Evolutionary conservation across 2,888 invertebrate species (phyloP).

Genomic region (Apoda limacodes): DNA sequence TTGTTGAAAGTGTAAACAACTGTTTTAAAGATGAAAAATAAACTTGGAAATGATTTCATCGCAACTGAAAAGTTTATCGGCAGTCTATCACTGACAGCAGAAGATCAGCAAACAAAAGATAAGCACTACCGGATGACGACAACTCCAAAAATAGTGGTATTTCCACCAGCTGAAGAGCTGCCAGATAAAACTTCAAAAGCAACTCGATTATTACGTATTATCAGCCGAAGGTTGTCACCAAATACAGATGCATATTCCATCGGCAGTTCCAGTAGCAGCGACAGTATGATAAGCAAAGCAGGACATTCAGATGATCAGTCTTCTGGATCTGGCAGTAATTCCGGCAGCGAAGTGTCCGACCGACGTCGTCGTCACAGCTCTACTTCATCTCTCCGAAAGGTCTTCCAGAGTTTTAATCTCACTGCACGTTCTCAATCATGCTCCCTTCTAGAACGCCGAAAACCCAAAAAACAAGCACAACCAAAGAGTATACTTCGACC

Average conservation of each 20-base stretch:
- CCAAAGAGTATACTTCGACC: constrained; percentile 82
- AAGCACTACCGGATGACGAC: constrained; percentile 36
- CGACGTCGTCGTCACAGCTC: constrained; percentile 62
- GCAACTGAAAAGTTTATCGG: constrained; percentile 44
- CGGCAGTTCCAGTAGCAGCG: constrained; percentile 58
- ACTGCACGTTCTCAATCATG: constrained; percentile 74
- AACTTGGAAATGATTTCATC: constrained; percentile 40
- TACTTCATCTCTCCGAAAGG: constrained; percentile 76
- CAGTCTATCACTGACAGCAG: constrained; percentile 38
- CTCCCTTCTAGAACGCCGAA: constrained; percentile 60
- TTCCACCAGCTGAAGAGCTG: constrained; percentile 59
- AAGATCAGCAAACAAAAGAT: constrained; percentile 33
- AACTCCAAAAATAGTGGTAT: constrained; percentile 59
- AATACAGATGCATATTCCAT: constrained; percentile 52
- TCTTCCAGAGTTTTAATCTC: constrained; percentile 77
- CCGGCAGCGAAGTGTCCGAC: constrained; percentile 72
- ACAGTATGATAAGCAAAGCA: constrained; percentile 48
- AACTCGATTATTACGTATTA: constrained; percentile 74
- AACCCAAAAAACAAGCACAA: constrained; percentile 69
- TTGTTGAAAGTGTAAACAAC: no score
- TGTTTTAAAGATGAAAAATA: constrained; percentile 65
- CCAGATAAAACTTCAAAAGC: constrained; percentile 69
- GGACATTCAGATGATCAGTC: constrained; percentile 51
- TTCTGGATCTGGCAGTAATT: constrained; percentile 72
- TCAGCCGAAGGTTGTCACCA: constrained; percentile 72